These are phyloP conservation scores for Poecilia gillii DNA, from an alignment of 2,797 vertebrate genomes.

Conservation along the genomic window DNA sequence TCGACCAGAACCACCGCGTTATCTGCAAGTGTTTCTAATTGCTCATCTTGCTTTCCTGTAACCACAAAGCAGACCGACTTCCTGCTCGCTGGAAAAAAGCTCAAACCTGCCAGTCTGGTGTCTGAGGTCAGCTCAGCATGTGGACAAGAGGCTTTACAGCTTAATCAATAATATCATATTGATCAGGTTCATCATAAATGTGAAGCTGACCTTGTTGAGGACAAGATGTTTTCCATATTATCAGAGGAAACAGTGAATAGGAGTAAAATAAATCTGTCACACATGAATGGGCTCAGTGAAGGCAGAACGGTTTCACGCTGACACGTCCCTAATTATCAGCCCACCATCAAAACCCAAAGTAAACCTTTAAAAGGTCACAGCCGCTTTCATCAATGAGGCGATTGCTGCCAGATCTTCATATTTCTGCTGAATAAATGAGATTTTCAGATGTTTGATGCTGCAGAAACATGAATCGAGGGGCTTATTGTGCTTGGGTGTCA, in stretches of 20 bases:
- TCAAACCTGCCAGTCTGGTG: constrained; percentile 29
- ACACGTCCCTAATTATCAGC: constrained; percentile 37
- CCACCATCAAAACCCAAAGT: constrained; percentile 48
- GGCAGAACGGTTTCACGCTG: constrained; percentile 17
- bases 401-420: constrained; percentile 43
- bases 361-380: constrained; percentile 61
- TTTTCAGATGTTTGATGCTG: constrained; percentile 43
- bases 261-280: constrained; percentile 14
- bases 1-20: constrained; percentile 58
- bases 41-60: constrained; percentile 47
- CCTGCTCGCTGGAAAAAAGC: constrained; percentile 23
- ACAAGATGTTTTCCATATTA: constrained; percentile 6
- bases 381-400: constrained; percentile 49
- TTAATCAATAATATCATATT: constrained; percentile 57
- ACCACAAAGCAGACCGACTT: constrained; percentile 36
- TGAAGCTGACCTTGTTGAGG: constrained; percentile 24
- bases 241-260: constrained; percentile 8
- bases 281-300: constrained; percentile 8
- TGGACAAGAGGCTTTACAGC: constrained; percentile 52
- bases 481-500: constrained; percentile 33
- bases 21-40: constrained; percentile 62
- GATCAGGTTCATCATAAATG: constrained; percentile 40
- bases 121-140: constrained; percentile 52
- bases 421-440: constrained; percentile 54
- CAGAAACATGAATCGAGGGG: constrained; percentile 29